Base-by-base conservation (phyloP, 2,113 vertebrate genomes). In the Nannobrachium achirus region DNA sequence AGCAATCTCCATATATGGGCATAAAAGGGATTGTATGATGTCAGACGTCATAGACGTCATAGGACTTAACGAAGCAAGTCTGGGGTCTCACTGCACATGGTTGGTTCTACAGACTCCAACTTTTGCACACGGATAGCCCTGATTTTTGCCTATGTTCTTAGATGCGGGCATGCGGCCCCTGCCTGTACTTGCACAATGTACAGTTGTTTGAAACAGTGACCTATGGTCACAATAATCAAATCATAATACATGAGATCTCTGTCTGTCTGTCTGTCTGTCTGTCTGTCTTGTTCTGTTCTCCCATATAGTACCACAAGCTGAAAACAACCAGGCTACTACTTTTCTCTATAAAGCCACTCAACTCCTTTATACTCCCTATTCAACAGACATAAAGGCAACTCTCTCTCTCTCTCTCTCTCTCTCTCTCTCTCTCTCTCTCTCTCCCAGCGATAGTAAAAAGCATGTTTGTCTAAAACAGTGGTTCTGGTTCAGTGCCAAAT, bases 281-380 rank as follows among this genome's bases (percentile, higher is more conserved):
- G 8, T 45, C 39, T 67, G 66, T 62, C 33, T 13, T 6, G 1
- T 6, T 10, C 44, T 13, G 1, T 13, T n/a, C 8, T 45, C 13
- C 6, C 13, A 1, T 42, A 73, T 62, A 18, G 65, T 67, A 66
- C 20, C 56, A 13, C 46, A 41, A 40, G 4, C 53, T 6, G 7
- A 66, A 75, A 82, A 76, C 57, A 81, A 79, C 52, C 33, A 58
- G n/a, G 46, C 45, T 7, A 8, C 8, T 25, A 42, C 61, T 81
- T 78, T 48, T 78, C 52, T 56, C 40, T 59, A 39, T 67, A 75
- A 70, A 76, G 45, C 33, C 69, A 66, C 42, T 71, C 40, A 63
- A 10, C 55, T 50, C 41, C 75, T 70, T 45, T 74, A 39, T 62
- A 67, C 66, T 78, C 79, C 68, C 69, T 73, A 57, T 64, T 6